Evolutionary conservation across 2,113 vertebrate species (phyloP).

Genomic region (Octodon degus): DNA sequence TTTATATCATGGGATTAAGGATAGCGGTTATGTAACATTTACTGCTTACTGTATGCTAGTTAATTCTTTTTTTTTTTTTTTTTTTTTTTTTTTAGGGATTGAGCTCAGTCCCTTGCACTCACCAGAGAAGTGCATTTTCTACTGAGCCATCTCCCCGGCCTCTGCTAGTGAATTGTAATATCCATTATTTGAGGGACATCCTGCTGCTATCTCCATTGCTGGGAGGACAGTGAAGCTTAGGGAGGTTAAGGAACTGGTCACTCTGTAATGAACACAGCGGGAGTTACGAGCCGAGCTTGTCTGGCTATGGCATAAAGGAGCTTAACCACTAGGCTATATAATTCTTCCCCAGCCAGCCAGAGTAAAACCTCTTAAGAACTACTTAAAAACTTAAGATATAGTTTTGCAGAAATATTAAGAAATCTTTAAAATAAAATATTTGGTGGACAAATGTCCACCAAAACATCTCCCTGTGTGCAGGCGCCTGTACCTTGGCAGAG

Average conservation of each 20-base stretch:
- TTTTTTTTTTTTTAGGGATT: no score
- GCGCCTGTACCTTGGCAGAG: slow-evolving; percentile 64
- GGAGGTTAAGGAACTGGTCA: neutral
- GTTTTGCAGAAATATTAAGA: slow-evolving; percentile 20
- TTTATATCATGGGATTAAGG: neutral
- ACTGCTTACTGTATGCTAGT: neutral
- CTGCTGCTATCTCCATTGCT: neutral
- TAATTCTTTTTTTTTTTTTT: neutral
- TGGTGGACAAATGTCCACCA: slow-evolving; percentile 14
- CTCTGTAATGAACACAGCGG: neutral
- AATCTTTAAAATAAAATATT: slow-evolving; percentile 56
- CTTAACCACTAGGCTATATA: neutral
- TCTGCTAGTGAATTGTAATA: neutral
- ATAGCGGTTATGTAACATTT: neutral
- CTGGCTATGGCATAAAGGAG: neutral
- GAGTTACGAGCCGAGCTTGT: neutral
- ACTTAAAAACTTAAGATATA: slow-evolving; percentile 28
- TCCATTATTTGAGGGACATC: neutral
- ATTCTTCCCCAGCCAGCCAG: neutral
- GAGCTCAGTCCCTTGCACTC: no score
- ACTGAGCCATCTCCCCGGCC: no score
- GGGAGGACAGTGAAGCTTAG: neutral
- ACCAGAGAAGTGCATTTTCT: no score
- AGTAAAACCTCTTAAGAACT: slow-evolving; percentile 30
- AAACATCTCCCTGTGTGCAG: slow-evolving; percentile 59